These are phyloP conservation scores for Dicrurus megarhynchus DNA, from an alignment of 2,113 vertebrate genomes.

Conservation along the genomic window DNA sequence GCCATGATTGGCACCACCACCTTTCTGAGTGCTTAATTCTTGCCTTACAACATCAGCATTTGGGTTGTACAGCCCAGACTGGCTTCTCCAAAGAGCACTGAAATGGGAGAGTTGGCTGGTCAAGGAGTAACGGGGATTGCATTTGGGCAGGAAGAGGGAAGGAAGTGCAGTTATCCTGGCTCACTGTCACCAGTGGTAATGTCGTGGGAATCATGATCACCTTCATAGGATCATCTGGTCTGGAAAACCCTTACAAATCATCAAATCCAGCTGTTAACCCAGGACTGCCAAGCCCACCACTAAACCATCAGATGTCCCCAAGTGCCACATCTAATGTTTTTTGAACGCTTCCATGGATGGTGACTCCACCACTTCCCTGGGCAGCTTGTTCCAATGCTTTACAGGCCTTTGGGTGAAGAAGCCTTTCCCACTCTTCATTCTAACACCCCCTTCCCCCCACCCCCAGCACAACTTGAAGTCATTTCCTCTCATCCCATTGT, in stretches of 20 bases:
- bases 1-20: background rate
- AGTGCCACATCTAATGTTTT: background rate
- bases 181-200: background rate
- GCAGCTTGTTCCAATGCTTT: background rate
- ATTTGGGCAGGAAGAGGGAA: background rate
- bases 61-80: background rate
- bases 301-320: background rate
- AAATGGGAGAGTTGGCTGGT: background rate
- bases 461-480: background rate
- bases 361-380: background rate
- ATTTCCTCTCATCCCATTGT: background rate
- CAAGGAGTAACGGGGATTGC: background rate
- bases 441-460: background rate
- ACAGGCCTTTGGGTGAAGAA: background rate
- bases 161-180: background rate
- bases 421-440: background rate
- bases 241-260: background rate
- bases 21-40: background rate
- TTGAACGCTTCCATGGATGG: background rate
- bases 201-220: background rate
- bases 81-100: background rate
- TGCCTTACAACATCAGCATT: background rate
- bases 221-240: background rate
- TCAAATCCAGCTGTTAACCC: background rate
- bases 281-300: background rate